Base-by-base conservation (phyloP, 2,888 invertebrate genomes). In the Keiferia lycopersicella region DNA sequence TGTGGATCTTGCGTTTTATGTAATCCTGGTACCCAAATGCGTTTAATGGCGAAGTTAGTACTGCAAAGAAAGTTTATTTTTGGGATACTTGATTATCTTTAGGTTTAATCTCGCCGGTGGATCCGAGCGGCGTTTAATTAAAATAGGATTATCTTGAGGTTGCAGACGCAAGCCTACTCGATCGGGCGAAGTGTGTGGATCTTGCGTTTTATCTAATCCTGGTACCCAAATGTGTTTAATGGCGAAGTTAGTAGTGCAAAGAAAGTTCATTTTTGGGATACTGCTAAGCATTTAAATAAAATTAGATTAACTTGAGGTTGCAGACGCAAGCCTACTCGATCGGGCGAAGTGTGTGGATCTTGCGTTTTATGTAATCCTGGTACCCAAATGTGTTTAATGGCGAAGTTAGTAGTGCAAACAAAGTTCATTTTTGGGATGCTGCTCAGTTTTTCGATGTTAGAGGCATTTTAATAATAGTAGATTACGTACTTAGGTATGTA, bases 391-490 rank as follows among this genome's bases (percentile, higher is more conserved):
- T 8, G 4, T 34, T 8, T 34, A 4, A 34, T 26, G 26, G 26
- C 6, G 6, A 2, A 26, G 26, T 26, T 26, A 26, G 26, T 26
- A 26, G 26, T 26, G 26, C n/a, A n/a, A n/a, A n/a, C n/a, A n/a
- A n/a, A n/a, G n/a, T n/a, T n/a, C n/a, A n/a, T n/a, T n/a, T n/a
- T n/a, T n/a, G n/a, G n/a, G n/a, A n/a, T n/a, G n/a, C n/a, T n/a
- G 75, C 73, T n/a, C n/a, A n/a, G n/a, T n/a, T n/a, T n/a, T n/a
- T n/a, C n/a, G n/a, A n/a, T n/a, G n/a, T n/a, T n/a, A n/a, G n/a
- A n/a, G 76, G 73, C 72, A 74, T 86, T 84, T 86, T 87, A 87
- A 87, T 87, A 87, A 86, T 86, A 82, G 81, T 77, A 82, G 85
- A 87, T 87, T 85, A 87, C n/a, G n/a, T n/a, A n/a, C n/a, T n/a